phyloP scores from a whole-genome alignment of 2,113 vertebrate genomes.

The Protobothrops flavoviridis region DNA sequence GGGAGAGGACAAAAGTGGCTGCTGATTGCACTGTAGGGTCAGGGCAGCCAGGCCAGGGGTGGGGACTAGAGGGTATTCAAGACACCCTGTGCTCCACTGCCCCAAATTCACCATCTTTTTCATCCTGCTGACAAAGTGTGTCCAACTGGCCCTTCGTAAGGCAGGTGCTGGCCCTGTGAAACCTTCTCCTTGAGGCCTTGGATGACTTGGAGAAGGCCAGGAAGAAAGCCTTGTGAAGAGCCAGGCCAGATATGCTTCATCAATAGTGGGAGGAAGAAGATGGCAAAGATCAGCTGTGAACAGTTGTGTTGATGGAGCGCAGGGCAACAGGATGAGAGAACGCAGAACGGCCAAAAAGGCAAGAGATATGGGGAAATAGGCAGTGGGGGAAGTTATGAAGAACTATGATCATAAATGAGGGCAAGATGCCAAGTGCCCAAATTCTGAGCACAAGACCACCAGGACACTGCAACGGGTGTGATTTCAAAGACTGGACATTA shows the following conservation, averaged over 20 bases:
- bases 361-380: not conserved
- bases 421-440: not conserved
- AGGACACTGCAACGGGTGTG: not conserved
- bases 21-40: not conserved
- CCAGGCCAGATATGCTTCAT: not conserved
- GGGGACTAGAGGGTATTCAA: not conserved
- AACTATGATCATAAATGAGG: not conserved
- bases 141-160: not conserved
- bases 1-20: not conserved
- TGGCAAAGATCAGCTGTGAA: not conserved
- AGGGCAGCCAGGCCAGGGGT: not conserved
- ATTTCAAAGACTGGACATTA: not conserved
- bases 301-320: not conserved
- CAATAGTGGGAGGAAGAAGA: not conserved
- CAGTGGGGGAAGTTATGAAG: not conserved
- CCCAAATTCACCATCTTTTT: not conserved
- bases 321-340: not conserved
- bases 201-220: not conserved
- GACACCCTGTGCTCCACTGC: not conserved
- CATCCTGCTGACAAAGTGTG: not conserved
- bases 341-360: not conserved
- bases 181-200: not conserved
- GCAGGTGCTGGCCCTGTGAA: not conserved
- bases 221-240: not conserved
- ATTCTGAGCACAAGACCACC: not conserved